Evolutionary conservation across 2,888 invertebrate species (phyloP).

Genomic region (Alcis repandata): DNA sequence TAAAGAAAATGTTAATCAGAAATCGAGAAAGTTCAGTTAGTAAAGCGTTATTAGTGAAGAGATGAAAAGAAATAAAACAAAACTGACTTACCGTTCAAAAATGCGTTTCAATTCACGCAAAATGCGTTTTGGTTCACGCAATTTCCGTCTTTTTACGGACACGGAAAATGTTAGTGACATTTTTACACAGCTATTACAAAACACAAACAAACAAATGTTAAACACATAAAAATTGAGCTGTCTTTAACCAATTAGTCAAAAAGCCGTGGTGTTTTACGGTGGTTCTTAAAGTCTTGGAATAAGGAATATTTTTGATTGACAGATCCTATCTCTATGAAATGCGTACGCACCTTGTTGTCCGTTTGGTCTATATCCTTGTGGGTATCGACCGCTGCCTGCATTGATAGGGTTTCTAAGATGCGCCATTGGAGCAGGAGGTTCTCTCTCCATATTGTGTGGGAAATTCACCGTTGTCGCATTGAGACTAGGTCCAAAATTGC

Average conservation of each 20-base stretch:
- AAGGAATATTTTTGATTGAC: constrained; percentile 46
- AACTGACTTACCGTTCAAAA: constrained; percentile 70
- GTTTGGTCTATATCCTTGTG: constrained; percentile 80
- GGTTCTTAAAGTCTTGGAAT: constrained; percentile 58
- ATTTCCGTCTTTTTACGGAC: constrained; percentile 48
- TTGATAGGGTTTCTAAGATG: constrained; percentile 80
- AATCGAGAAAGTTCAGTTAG: constrained; percentile 56
- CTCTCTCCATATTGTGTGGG: constrained; percentile 76
- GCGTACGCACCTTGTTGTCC: constrained; percentile 83
- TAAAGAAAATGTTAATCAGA: constrained; percentile 69
- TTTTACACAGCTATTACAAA: constrained; percentile 52
- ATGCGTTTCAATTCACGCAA: constrained; percentile 40
- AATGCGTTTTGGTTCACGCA: constrained; percentile 13
- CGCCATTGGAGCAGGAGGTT: constrained; percentile 80
- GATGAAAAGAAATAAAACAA: constrained; percentile 59
- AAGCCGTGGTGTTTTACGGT: constrained; percentile 79
- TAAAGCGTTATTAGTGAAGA: constrained; percentile 72
- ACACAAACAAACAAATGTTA: constrained; percentile 38
- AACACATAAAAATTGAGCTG: constrained; percentile 77
- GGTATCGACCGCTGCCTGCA: constrained; percentile 79
- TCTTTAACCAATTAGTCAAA: constrained; percentile 80
- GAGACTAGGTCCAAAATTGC: constrained; percentile 80
- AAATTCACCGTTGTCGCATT: constrained; percentile 79
- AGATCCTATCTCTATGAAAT: constrained; percentile 48
- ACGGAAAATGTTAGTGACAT: constrained; percentile 72